A percentile compares a stretch with the other conserved stretches of the same genome.
Conservation (phyloP, 1,140 invertebrate species). For the Drosophila rhopaloa region DNA sequence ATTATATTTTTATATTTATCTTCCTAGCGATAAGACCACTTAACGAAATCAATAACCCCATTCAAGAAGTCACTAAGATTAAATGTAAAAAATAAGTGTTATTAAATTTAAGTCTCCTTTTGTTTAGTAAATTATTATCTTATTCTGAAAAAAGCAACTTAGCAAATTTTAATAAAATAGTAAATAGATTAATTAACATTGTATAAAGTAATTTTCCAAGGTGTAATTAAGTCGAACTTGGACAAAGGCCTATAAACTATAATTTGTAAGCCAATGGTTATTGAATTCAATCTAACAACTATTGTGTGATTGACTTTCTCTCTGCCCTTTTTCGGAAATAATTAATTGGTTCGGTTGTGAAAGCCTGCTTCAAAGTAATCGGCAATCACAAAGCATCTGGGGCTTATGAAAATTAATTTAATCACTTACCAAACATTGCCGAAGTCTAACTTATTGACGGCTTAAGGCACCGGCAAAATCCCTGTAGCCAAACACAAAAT, state of each 20-base stretch:
- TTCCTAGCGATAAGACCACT: no score
- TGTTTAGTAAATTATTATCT: no score
- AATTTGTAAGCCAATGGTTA: neutral
- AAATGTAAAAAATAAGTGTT: no score
- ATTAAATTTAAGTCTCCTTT: no score
- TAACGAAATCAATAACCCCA: no score
- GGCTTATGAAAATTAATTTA: conserved; percentile 49
- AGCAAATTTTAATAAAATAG: no score
- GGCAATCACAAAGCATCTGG: conserved; percentile 21
- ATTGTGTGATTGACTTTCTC: neutral
- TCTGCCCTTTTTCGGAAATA: conserved; percentile 1
- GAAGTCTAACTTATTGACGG: conserved; percentile 35
- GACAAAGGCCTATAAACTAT: no score
- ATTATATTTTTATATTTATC: neutral
- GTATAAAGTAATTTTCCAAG: neutral
- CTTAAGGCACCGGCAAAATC: conserved; percentile 11
- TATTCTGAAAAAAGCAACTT: no score
- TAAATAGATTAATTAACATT: no score
- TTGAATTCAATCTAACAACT: neutral
- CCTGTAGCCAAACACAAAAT: conserved; percentile 1
- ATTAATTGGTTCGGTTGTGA: conserved; percentile 20
- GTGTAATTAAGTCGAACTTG: neutral
- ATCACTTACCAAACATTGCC: conserved; percentile 39
- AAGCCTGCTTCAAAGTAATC: conserved; percentile 16
- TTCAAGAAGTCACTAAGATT: no score